A percentile compares a stretch with the other conserved stretches of the same genome.
phyloP scores from a whole-genome alignment of 2,113 vertebrate species.

The Pseudolaguvia tuberculata region DNA sequence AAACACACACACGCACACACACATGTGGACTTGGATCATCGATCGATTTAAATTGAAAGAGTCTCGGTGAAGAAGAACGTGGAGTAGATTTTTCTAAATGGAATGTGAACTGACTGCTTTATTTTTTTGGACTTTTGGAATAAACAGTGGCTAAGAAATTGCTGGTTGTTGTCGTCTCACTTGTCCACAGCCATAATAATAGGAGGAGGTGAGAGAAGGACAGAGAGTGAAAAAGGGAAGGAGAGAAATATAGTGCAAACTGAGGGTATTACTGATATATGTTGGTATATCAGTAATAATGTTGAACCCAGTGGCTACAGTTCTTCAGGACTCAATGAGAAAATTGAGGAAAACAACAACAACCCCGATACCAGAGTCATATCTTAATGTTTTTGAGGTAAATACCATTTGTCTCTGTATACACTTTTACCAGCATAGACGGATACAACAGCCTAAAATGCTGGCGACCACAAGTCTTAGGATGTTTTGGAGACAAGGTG shows the following conservation, averaged over 20 bases:
- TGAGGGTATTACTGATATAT: not conserved
- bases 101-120: constrained; percentile 53
- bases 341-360: too few species aligned
- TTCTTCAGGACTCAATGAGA: too few species aligned
- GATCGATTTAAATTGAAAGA: constrained; percentile 29
- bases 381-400: too few species aligned
- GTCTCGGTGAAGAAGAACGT: constrained; percentile 26
- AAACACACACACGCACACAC: not conserved
- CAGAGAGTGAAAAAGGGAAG: not conserved
- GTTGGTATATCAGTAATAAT: too few species aligned
- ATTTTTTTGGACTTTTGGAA: constrained; percentile 58
- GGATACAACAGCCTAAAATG: too few species aligned
- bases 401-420: too few species aligned
- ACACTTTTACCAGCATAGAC: too few species aligned
- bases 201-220: not conserved
- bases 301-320: too few species aligned
- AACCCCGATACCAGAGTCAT: too few species aligned
- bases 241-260: not conserved
- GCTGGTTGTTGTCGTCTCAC: constrained; percentile 20
- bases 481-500: too few species aligned
- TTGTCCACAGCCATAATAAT: not conserved
- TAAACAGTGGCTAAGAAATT: constrained; percentile 52
- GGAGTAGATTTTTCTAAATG: constrained; percentile 51
- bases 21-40: constrained; percentile 37
- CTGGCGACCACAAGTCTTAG: too few species aligned